Conservation (phyloP, 2,113 vertebrate species). For the Ochotona curzoniae region DNA sequence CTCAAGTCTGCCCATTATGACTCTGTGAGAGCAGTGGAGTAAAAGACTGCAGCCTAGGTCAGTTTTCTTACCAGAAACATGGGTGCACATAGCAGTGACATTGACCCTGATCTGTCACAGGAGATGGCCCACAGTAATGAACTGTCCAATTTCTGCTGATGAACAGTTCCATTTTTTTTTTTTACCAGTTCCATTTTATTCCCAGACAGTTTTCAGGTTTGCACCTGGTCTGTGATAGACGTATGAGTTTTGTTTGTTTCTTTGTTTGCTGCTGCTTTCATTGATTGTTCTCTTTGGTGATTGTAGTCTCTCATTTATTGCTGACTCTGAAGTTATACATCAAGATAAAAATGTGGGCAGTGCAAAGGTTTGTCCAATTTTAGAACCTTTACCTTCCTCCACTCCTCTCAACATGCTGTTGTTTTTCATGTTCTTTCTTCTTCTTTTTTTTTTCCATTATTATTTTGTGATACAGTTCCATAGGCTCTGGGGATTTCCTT, state of each 20-base stretch:
- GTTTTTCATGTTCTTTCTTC: constrained; percentile 42
- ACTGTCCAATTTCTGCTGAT: constrained; percentile 5
- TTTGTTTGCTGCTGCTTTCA: constrained; percentile 18
- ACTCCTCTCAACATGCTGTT: not conserved
- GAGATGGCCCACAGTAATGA: not conserved
- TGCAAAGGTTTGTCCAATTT: not conserved
- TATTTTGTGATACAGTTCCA: too few species aligned
- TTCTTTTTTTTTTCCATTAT: constrained; percentile 1
- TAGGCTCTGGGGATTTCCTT: too few species aligned
- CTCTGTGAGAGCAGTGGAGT: not conserved
- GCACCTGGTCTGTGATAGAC: not conserved
- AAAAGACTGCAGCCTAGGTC: not conserved
- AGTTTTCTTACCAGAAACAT: constrained; percentile 20
- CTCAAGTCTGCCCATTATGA: not conserved
- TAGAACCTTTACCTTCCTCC: not conserved
- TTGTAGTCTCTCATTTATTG: constrained; percentile 13
- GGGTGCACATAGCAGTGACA: not conserved
- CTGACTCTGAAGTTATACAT: not conserved
- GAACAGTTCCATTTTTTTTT: not conserved
- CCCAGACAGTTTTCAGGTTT: constrained; percentile 41
- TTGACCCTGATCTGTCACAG: constrained; percentile 11
- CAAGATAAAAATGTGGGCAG: constrained; percentile 1
- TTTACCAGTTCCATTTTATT: constrained; percentile 20
- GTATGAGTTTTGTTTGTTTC: constrained; percentile 11
- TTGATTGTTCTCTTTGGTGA: constrained; percentile 23